phyloP scores from a whole-genome alignment of 2,113 vertebrate genomes.

The Phyllopteryx taeniolatus region DNA sequence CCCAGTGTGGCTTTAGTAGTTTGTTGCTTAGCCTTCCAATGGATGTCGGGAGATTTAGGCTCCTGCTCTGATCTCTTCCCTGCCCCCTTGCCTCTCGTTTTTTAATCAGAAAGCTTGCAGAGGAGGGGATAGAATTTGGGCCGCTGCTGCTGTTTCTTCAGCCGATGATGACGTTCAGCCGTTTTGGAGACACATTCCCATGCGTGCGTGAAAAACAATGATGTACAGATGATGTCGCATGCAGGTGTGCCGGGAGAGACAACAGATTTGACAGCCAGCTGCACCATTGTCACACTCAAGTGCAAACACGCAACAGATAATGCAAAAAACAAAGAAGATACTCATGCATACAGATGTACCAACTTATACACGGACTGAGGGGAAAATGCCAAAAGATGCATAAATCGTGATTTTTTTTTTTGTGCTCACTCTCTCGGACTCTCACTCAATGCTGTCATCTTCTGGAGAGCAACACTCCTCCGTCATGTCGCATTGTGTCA shows the following conservation, averaged over 20 bases:
- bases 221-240: background rate
- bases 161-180: conserved; percentile 43
- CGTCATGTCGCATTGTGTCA: conserved; percentile 41
- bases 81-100: conserved; percentile 14
- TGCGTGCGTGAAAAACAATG: conserved; percentile 13
- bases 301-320: background rate
- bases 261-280: background rate
- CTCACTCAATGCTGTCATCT: conserved; percentile 17
- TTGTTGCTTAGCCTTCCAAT: conserved; percentile 54
- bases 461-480: conserved; percentile 45
- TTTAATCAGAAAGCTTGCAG: conserved; percentile 68
- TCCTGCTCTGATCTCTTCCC: conserved; percentile 20
- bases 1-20: conserved; percentile 59
- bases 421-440: conserved; percentile 17
- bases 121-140: conserved; percentile 58
- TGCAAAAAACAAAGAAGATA: background rate
- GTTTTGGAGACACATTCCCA: conserved; percentile 42
- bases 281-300: background rate
- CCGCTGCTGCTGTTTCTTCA: conserved; percentile 35
- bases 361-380: background rate
- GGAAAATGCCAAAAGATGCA: background rate
- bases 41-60: conserved; percentile 49
- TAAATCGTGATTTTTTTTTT: background rate
- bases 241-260: background rate
- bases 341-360: background rate